A percentile compares a stretch with the other conserved stretches of the same genome.
Evolutionary conservation across 2,888 invertebrate species (phyloP).

Genomic region (Melikaiella ostensackeni): DNA sequence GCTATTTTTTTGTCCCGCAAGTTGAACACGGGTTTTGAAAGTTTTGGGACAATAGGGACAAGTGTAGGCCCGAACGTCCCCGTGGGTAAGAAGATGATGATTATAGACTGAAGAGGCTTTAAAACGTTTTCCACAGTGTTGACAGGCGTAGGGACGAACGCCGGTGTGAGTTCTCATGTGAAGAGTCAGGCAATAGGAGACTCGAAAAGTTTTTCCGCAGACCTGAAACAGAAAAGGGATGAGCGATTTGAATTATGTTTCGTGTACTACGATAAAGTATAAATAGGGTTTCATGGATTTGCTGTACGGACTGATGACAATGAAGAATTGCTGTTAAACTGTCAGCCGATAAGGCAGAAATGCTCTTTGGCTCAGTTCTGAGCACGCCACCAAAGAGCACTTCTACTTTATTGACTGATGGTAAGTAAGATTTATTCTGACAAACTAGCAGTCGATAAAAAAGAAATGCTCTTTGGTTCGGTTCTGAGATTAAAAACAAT

Average conservation of each 20-base stretch:
- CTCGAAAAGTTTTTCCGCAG: constrained; percentile 89
- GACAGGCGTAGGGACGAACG: constrained; percentile 86
- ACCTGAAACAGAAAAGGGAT: constrained; percentile 73
- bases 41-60: constrained; percentile 88
- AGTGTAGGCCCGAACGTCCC: constrained; percentile 86
- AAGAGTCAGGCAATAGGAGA: constrained; percentile 87
- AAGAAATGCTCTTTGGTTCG: not conserved
- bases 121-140: constrained; percentile 85
- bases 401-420: too few species aligned
- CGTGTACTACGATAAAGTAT: too few species aligned
- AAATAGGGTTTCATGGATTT: too few species aligned
- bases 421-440: too few species aligned
- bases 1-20: constrained; percentile 89
- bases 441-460: not conserved
- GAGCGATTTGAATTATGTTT: not conserved
- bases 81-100: constrained; percentile 87
- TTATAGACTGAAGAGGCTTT: constrained; percentile 89
- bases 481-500: not conserved
- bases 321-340: not conserved
- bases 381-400: too few species aligned
- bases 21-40: constrained; percentile 88
- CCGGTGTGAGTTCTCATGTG: constrained; percentile 90
- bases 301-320: too few species aligned
- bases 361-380: too few species aligned
- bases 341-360: not conserved